phyloP scores from a whole-genome alignment of 2,113 vertebrate species.

The Antigone vipio region DNA sequence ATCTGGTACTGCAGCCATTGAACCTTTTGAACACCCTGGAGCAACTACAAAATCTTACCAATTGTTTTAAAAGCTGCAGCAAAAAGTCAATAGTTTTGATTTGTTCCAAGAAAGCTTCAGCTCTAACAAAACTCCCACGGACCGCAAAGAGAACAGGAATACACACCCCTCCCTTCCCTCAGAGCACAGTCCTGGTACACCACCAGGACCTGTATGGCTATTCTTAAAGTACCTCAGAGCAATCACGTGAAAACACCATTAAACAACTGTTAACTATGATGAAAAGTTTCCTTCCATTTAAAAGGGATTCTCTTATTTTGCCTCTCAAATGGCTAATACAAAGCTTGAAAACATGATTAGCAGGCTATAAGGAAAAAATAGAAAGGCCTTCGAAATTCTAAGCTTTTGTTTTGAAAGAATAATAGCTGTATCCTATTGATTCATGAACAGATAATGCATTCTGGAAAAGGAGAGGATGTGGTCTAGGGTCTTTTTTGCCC shows the following conservation, averaged over 20 bases:
- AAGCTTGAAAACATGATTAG: background rate
- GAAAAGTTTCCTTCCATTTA: background rate
- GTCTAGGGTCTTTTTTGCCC: background rate
- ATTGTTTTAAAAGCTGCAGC: background rate
- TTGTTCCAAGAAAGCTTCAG: background rate
- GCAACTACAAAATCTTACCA: background rate
- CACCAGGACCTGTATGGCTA: background rate
- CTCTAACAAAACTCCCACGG: background rate
- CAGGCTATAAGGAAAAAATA: background rate
- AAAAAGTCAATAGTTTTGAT: background rate
- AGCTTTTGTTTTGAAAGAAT: background rate
- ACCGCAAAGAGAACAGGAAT: background rate
- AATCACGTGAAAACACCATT: background rate
- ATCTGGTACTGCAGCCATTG: background rate
- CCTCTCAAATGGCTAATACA: background rate
- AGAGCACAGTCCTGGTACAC: no score
- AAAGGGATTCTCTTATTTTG: background rate
- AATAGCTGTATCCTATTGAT: background rate
- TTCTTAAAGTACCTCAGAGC: background rate
- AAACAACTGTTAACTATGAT: background rate
- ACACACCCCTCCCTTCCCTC: background rate
- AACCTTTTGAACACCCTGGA: background rate
- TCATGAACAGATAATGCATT: background rate
- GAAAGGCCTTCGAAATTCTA: background rate
- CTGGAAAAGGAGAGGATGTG: background rate